Evolutionary conservation across 2,888 invertebrate genomes (phyloP).

Genomic region (Elegia similella): DNA sequence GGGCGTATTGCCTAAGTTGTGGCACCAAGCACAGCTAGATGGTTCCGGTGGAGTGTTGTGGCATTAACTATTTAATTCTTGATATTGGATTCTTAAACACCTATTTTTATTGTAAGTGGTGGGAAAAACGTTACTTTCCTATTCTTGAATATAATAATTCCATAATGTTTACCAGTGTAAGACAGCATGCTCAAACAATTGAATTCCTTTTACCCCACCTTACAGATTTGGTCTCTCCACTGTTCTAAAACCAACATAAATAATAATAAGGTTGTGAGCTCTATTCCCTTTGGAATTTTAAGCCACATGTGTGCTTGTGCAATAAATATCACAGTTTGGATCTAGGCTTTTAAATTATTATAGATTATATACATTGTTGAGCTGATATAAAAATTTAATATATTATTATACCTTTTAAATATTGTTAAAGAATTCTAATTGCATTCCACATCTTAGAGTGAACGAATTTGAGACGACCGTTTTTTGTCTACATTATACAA

Average conservation of each 20-base stretch:
- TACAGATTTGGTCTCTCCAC: slow-evolving; percentile 61
- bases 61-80: slow-evolving; percentile 52
- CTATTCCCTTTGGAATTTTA: slow-evolving; percentile 78
- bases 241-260: slow-evolving; percentile 63
- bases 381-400: slow-evolving; percentile 84
- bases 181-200: slow-evolving; percentile 60
- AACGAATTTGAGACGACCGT: slow-evolving; percentile 81
- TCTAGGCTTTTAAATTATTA: slow-evolving; percentile 83
- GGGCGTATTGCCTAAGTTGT: slow-evolving; percentile 79
- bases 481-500: slow-evolving; percentile 81
- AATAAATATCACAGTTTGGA: slow-evolving; percentile 83
- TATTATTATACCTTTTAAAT: slow-evolving; percentile 83
- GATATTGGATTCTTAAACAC: slow-evolving; percentile 48
- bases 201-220: slow-evolving; percentile 55
- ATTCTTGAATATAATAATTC: slow-evolving; percentile 41
- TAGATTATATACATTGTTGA: slow-evolving; percentile 85
- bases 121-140: slow-evolving; percentile 42
- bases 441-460: slow-evolving; percentile 82
- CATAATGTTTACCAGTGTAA: slow-evolving; percentile 48
- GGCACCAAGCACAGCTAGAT: slow-evolving; percentile 77
- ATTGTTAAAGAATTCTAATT: slow-evolving; percentile 83
- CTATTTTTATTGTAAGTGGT: slow-evolving; percentile 51
- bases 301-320: slow-evolving; percentile 83
- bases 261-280: slow-evolving; percentile 81
- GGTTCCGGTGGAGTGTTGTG: slow-evolving; percentile 64